These are phyloP conservation scores for Hesperophylax magnus DNA, from an alignment of 1,140 invertebrate genomes.

Conservation along the genomic window DNA sequence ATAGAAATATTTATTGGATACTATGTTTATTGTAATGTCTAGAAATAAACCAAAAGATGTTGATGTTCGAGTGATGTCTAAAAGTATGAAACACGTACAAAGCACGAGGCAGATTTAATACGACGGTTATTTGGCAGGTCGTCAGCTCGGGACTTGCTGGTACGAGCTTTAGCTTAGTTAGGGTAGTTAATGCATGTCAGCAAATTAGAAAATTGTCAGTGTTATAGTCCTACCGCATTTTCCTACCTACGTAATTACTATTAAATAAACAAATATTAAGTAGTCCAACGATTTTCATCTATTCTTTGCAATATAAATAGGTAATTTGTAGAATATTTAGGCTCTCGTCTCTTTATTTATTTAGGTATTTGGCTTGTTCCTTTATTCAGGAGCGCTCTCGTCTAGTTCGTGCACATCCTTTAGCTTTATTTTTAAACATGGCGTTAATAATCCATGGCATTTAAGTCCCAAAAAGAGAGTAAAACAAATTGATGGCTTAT, in stretches of 20 bases:
- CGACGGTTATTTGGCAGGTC: not conserved
- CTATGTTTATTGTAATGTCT: not conserved
- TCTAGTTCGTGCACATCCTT: too few relatives aligned
- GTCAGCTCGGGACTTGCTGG: not conserved
- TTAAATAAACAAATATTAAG: conserved; percentile 6
- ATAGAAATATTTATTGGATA: conserved; percentile 23
- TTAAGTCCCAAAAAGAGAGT: not conserved
- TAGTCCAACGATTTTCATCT: conserved; percentile 4
- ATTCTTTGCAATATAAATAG: not conserved
- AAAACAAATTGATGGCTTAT: not conserved
- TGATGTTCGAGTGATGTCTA: not conserved
- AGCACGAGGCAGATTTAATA: too few relatives aligned
- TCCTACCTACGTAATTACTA: conserved; percentile 28
- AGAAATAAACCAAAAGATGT: conserved; percentile 5
- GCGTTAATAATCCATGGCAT: conserved; percentile 3
- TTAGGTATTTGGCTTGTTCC: not conserved
- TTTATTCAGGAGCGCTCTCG: not conserved
- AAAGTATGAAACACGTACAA: too few relatives aligned
- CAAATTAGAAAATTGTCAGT: conserved; percentile 3
- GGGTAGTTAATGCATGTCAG: conserved; percentile 11
- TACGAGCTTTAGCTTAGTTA: not conserved
- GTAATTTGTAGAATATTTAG: too few relatives aligned
- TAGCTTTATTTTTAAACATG: not conserved
- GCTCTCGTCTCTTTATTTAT: too few relatives aligned
- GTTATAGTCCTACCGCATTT: conserved; percentile 25